A percentile compares a stretch with the other conserved stretches of the same genome.
phyloP scores from a whole-genome alignment of 1,140 invertebrate genomes.

The Drosophila jambulina region DNA sequence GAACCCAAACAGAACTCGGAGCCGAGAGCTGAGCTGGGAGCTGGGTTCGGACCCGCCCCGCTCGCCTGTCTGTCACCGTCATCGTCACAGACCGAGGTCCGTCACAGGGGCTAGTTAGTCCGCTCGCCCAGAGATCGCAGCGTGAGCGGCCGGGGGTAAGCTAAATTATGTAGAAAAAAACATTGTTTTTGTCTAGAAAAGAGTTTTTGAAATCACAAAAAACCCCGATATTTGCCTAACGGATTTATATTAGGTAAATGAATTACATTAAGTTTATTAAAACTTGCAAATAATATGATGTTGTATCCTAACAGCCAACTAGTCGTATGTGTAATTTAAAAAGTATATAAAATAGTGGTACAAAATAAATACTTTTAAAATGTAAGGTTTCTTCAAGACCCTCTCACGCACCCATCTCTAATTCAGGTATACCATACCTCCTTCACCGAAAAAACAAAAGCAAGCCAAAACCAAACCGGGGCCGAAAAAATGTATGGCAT shows the following conservation, averaged over 20 bases:
- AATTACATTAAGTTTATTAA: no score
- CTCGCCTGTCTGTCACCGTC: slow-evolving; percentile 78
- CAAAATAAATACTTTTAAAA: background rate
- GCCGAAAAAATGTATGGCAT: slow-evolving; percentile 69
- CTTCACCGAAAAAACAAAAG: slow-evolving; percentile 39
- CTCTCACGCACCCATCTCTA: slow-evolving; percentile 25
- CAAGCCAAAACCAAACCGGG: slow-evolving; percentile 29
- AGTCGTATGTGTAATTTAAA: background rate
- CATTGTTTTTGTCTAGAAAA: background rate
- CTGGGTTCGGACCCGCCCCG: slow-evolving; percentile 29
- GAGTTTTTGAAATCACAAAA: no score
- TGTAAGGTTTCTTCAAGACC: no score
- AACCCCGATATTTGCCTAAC: no score
- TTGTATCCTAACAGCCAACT: background rate
- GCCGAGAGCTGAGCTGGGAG: slow-evolving; percentile 43
- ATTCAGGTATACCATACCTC: slow-evolving; percentile 2
- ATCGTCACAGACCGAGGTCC: slow-evolving; percentile 44
- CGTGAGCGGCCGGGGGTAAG: slow-evolving; percentile 3
- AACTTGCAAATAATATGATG: background rate
- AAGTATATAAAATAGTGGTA: background rate
- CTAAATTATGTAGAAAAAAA: background rate
- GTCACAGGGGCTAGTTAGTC: slow-evolving; percentile 61
- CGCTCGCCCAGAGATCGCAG: slow-evolving; percentile 18
- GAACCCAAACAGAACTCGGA: slow-evolving; percentile 27
- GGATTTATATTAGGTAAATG: no score